A percentile compares a stretch with the other conserved stretches of the same genome.
These are phyloP conservation scores for Macaria notata DNA, from an alignment of 2,888 invertebrate genomes.

Conservation along the genomic window DNA sequence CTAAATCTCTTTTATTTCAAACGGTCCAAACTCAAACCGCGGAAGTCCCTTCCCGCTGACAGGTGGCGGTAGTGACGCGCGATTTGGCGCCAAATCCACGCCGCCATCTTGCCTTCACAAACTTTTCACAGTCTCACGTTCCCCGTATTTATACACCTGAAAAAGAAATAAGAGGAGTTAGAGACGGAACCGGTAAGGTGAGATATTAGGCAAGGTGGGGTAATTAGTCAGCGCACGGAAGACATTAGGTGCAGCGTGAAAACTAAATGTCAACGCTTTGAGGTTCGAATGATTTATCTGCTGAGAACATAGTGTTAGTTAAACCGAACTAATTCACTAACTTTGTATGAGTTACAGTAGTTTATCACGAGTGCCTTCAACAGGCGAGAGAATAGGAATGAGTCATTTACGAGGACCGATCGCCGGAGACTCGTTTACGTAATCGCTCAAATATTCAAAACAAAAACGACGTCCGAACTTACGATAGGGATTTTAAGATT, in stretches of 20 bases:
- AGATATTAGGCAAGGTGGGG: constrained; percentile 62
- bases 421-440: constrained; percentile 9
- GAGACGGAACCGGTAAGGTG: constrained; percentile 47
- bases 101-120: constrained; percentile 67
- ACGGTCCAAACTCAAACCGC: constrained; percentile 62
- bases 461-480: constrained; percentile 12
- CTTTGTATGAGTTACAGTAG: constrained; percentile 3
- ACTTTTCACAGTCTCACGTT: constrained; percentile 70
- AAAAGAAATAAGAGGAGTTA: constrained; percentile 69
- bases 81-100: constrained; percentile 66
- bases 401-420: constrained; percentile 12
- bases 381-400: constrained; percentile 11
- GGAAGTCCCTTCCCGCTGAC: constrained; percentile 54
- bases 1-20: constrained; percentile 69
- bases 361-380: constrained; percentile 6
- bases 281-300: constrained; percentile 32
- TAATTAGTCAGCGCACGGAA: constrained; percentile 55
- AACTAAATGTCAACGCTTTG: constrained; percentile 52
- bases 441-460: constrained; percentile 11
- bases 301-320: constrained; percentile 34
- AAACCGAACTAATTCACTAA: constrained; percentile 25
- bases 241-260: constrained; percentile 54
- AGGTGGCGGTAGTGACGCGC: constrained; percentile 64
- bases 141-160: constrained; percentile 67
- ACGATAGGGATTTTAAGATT: constrained; percentile 4